These are phyloP conservation scores for Trematocara zebra DNA, from an alignment of 2,113 vertebrate species.

Conservation along the genomic window DNA sequence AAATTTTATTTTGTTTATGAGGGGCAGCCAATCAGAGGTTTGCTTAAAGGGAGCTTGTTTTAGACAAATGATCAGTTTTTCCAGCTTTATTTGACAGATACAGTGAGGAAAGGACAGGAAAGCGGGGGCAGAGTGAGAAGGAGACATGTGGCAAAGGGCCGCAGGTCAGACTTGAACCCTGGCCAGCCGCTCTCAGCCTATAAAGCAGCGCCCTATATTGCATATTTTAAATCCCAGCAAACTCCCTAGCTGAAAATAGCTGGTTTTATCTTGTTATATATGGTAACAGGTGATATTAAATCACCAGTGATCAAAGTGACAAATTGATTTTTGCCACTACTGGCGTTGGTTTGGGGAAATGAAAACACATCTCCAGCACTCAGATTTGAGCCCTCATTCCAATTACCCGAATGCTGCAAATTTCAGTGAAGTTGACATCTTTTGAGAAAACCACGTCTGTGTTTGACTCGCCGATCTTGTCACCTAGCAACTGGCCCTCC, in stretches of 20 bases:
- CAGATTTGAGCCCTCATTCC: background rate
- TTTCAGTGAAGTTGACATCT: slow-evolving; percentile 11
- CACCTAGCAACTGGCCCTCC: slow-evolving; percentile 68
- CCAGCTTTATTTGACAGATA: background rate
- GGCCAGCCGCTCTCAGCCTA: background rate
- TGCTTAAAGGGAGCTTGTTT: background rate
- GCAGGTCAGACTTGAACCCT: background rate
- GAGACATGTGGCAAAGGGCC: background rate
- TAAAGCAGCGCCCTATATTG: background rate
- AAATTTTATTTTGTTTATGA: background rate
- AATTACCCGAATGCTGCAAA: slow-evolving; percentile 7
- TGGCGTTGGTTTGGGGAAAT: background rate
- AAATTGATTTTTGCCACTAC: background rate
- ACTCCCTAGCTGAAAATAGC: background rate
- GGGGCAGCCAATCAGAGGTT: background rate
- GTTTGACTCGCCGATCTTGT: slow-evolving; percentile 47
- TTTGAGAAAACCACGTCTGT: slow-evolving; percentile 14
- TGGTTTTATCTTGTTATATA: background rate
- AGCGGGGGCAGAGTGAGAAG: background rate
- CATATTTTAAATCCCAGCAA: background rate
- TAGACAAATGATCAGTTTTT: background rate
- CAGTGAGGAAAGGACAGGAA: background rate
- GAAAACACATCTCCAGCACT: background rate
- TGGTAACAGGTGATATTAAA: background rate
- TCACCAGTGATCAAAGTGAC: background rate